Percentiles rank a stretch among this genome's conserved stretches.
Conservation (phyloP, 2,888 invertebrate genomes). For the Platycheirus albimanus region DNA sequence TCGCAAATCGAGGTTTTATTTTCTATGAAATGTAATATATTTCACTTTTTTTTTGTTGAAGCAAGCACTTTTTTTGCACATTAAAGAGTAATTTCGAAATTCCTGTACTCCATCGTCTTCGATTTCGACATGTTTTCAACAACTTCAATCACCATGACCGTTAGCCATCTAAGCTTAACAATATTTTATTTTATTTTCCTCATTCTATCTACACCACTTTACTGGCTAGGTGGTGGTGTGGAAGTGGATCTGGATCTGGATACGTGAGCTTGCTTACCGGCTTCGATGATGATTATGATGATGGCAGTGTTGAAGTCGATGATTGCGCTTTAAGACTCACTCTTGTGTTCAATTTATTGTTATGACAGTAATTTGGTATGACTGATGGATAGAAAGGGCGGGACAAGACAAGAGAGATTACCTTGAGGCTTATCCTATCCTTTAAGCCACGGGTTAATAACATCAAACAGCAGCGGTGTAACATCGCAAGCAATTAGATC, state of each 20-base stretch:
- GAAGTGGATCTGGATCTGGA: too few relatives aligned
- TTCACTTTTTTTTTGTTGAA: constrained; percentile 26
- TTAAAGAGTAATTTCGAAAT: constrained; percentile 62
- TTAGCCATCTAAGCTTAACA: constrained; percentile 52
- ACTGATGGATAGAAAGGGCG: constrained; percentile 34
- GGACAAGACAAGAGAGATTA: constrained; percentile 3
- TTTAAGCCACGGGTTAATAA: constrained; percentile 1
- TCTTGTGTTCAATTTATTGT: constrained; percentile 55
- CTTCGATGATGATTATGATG: background rate
- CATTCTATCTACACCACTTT: background rate
- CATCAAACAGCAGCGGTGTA: constrained; percentile 21
- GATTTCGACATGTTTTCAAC: constrained; percentile 42
- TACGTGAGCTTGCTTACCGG: background rate
- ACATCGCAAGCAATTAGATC: constrained; percentile 16
- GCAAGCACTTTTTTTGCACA: constrained; percentile 54
- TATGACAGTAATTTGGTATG: constrained; percentile 66
- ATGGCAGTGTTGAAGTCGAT: constrained; percentile 3
- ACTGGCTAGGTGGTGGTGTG: background rate
- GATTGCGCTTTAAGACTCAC: constrained; percentile 24
- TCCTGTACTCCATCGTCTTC: constrained; percentile 30
- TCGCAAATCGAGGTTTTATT: background rate
- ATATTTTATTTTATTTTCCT: constrained; percentile 32
- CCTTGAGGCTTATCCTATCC: constrained; percentile 9
- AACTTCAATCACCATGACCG: constrained; percentile 68
- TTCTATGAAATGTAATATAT: too few relatives aligned